Conservation (phyloP, 2,797 vertebrate genomes). For the Propithecus perrieri region DNA sequence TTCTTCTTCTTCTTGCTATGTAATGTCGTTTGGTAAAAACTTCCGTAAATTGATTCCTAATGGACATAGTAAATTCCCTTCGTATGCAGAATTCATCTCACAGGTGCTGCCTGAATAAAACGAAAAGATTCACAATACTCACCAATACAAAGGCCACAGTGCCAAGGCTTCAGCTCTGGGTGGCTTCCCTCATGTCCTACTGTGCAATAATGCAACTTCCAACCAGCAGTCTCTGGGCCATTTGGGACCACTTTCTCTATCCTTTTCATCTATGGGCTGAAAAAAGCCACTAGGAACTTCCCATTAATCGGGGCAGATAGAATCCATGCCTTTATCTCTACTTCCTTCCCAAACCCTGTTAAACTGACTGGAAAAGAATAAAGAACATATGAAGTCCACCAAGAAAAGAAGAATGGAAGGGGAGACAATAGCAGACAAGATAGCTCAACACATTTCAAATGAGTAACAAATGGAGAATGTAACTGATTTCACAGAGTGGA, state of each 20-base stretch:
- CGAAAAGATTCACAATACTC: not conserved
- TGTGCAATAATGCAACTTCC: not conserved
- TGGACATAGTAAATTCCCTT: not conserved
- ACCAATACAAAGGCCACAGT: not conserved
- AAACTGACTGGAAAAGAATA: not conserved
- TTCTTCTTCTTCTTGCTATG: not conserved
- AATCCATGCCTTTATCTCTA: not conserved
- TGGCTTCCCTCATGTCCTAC: not conserved
- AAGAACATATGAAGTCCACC: not conserved
- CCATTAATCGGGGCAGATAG: not conserved
- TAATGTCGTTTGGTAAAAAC: not conserved
- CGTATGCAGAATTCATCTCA: not conserved
- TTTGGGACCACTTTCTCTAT: not conserved
- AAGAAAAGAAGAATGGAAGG: not conserved
- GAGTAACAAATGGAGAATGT: not conserved
- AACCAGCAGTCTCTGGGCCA: not conserved
- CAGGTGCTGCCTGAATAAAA: conserved; percentile 16
- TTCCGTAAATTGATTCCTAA: not conserved
- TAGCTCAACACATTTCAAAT: not conserved
- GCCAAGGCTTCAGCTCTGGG: not conserved
- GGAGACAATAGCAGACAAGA: not conserved
- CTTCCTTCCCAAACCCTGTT: not conserved
- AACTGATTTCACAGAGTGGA: not conserved
- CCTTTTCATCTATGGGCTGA: not conserved
- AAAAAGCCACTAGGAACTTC: not conserved